Evolutionary conservation across 2,113 vertebrate species (phyloP).

Genomic region (Kryptolebias marmoratus): DNA sequence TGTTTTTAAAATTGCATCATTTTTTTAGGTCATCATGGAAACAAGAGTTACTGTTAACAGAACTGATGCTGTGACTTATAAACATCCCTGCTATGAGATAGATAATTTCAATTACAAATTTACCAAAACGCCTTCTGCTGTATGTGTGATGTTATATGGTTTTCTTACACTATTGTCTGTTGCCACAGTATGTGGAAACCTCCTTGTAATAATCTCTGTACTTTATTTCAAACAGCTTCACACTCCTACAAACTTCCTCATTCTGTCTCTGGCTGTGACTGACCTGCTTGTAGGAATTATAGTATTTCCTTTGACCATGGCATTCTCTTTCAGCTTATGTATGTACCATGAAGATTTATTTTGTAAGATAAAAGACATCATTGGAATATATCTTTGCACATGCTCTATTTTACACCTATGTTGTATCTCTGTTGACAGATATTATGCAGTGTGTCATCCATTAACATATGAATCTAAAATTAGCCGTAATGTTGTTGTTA

Average conservation of each 20-base stretch:
- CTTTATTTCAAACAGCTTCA: constrained; percentile 24
- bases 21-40: constrained; percentile 1
- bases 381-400: constrained; percentile 1
- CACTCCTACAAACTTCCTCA: constrained; percentile 13
- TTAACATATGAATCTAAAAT: constrained; percentile 1
- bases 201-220: constrained; percentile 10
- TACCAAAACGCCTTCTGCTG: background rate
- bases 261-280: constrained; percentile 12
- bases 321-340: background rate
- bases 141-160: background rate
- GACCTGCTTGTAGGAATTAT: constrained; percentile 9
- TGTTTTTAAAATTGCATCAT: background rate
- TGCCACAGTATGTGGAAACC: constrained; percentile 15
- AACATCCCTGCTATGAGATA: constrained; percentile 21
- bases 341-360: background rate
- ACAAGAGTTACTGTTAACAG: background rate
- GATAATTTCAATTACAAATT: background rate
- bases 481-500: background rate
- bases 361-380: background rate
- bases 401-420: constrained; percentile 1
- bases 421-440: constrained; percentile 7
- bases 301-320: constrained; percentile 9
- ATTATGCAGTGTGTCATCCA: constrained; percentile 4
- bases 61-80: background rate
- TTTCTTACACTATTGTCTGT: background rate